Evolutionary conservation across 2,113 vertebrate species (phyloP).

Genomic region (human (Homo sapiens)): DNA sequence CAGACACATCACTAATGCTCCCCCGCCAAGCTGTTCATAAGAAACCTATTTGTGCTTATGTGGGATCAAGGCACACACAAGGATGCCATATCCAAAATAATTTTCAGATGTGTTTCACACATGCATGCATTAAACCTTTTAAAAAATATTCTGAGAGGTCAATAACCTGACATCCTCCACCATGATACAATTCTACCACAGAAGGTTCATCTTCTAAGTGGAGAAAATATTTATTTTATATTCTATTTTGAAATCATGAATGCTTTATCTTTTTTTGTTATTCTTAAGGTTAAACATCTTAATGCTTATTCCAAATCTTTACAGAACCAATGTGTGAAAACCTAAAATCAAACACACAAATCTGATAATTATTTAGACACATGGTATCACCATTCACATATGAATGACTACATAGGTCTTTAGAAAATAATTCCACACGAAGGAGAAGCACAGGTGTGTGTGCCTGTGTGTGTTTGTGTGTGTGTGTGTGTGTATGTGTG

Average conservation of each 20-base stretch:
- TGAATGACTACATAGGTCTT: not conserved
- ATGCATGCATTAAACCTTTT: not conserved
- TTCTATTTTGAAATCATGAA: not conserved
- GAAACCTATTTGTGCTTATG: not conserved
- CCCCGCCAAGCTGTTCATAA: not conserved
- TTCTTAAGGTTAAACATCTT: not conserved
- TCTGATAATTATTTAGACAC: not conserved
- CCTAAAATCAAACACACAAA: constrained; percentile 5
- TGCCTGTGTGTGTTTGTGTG: not conserved
- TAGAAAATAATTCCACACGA: not conserved
- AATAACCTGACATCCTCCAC: not conserved
- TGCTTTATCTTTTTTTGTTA: not conserved
- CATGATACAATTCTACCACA: not conserved
- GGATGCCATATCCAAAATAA: not conserved
- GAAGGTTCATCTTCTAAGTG: not conserved
- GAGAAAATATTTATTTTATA: not conserved
- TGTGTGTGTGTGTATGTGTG: not conserved
- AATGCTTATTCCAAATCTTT: constrained; percentile 23
- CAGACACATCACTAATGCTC: not conserved
- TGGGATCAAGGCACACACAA: not conserved
- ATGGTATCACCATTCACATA: not conserved
- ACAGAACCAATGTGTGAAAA: constrained; percentile 25
- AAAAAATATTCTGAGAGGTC: not conserved
- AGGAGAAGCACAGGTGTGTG: not conserved
- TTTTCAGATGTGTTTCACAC: not conserved